Conservation (phyloP, 2,888 invertebrate genomes). For the Scelioninae gen. 1 region DNA sequence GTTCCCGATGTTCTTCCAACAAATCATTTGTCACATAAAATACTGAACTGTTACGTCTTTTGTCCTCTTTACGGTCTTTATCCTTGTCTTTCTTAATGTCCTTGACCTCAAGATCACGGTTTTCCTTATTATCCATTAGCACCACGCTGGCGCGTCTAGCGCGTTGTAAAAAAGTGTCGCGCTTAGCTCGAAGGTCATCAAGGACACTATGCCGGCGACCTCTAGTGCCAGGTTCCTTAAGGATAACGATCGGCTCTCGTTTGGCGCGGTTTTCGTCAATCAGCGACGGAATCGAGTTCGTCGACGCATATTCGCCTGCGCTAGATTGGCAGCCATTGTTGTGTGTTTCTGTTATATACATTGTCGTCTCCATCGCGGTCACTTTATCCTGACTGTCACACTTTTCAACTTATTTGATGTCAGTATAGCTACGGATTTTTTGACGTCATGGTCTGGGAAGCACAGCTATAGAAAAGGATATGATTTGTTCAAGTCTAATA, state of each 20-base stretch:
- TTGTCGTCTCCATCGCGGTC: conserved; percentile 78
- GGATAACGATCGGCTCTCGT: conserved; percentile 69
- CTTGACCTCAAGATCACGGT: conserved; percentile 71
- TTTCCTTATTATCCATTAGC: conserved; percentile 78
- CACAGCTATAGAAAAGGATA: too few species aligned
- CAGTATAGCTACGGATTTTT: conserved; percentile 1
- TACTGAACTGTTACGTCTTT: conserved; percentile 79
- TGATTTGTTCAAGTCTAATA: too few species aligned
- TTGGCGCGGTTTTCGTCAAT: conserved; percentile 74
- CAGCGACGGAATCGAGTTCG: conserved; percentile 81
- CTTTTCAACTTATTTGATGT: background rate
- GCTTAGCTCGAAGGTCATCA: conserved; percentile 81
- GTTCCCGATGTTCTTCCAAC: conserved; percentile 71
- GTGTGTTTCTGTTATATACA: conserved; percentile 80
- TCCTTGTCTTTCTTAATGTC: conserved; percentile 72
- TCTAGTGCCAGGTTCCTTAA: conserved; percentile 75
- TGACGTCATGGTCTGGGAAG: too few species aligned
- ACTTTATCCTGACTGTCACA: background rate
- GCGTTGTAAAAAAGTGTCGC: conserved; percentile 80
- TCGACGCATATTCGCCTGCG: conserved; percentile 80
- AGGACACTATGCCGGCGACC: conserved; percentile 82
- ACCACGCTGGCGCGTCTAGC: conserved; percentile 79
- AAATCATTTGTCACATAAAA: conserved; percentile 82
- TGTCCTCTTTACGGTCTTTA: conserved; percentile 73
- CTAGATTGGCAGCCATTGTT: conserved; percentile 75